Evolutionary conservation across 2,888 invertebrate genomes (phyloP), one percentile per base, ranked within the genome.

Genomic region (Synanthedon tipuliformis): DNA sequence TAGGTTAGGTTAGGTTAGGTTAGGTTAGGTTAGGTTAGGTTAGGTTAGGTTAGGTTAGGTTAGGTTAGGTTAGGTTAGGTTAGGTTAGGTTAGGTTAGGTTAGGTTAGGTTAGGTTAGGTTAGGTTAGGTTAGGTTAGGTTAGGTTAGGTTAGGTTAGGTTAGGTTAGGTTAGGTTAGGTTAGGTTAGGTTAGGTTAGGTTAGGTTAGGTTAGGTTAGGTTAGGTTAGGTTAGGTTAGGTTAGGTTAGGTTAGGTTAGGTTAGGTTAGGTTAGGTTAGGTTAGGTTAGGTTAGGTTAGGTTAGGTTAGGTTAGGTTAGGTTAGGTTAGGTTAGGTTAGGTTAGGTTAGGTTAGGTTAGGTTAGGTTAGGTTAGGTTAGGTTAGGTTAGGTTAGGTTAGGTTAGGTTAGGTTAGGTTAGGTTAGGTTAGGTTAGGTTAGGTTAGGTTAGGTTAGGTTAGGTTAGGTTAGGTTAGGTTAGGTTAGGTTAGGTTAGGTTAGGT

Each of bases 1-100:
- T 56, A 59, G 58, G 54, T 54, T 53, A 50, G 54, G 54, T 51
- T 57, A 54, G 51, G 51, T 57, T 57, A 57, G 56, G 56, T 56
- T 57, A 57, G 57, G 57, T 54, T 56, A 59, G 56, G 56, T 54
- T 57, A 56, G 56, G 56, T 56, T 56, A 54, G 56, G 56, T 56
- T 56, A 56, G 56, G 56, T 56, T 56, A 59, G 58, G 54, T 54
- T 53, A 50, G 54, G 54, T 51, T 57, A 54, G 51, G 50, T 57
- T 57, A 57, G 56, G 56, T 56, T 57, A 57, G 57, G 57, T 54
- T 56, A 59, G 56, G 56, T 54, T 57, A 56, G 56, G 56, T 56
- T 56, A 54, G 56, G 56, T 56, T 56, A 56, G 56, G 56, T 56
- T 56, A 59, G 58, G 54, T 54, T 53, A 50, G 54, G 54, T 51